Evolutionary conservation across 1,140 invertebrate genomes (phyloP).

Genomic region (Amphibalanus amphitrite): DNA sequence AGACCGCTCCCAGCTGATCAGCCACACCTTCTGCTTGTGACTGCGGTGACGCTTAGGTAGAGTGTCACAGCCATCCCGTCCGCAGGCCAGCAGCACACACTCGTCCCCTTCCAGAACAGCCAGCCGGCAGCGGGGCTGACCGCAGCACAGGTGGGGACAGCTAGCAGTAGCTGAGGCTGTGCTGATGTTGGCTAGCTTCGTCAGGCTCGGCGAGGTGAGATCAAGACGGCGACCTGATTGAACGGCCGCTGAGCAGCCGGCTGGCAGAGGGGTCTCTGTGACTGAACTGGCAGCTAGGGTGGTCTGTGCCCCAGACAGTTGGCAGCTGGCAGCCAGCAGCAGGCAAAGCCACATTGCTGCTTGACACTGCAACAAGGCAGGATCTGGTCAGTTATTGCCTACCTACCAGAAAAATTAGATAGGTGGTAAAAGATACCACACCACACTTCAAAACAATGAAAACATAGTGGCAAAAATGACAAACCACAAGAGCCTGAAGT

Average conservation of each 20-base stretch:
- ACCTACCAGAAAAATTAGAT: no score
- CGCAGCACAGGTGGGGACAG: neutral
- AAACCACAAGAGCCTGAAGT: no score
- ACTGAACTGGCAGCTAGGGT: neutral
- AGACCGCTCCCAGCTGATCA: neutral
- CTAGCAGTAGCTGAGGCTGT: no score
- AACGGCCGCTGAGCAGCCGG: neutral
- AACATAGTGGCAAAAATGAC: no score
- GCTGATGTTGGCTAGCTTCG: neutral
- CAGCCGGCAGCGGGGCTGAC: neutral
- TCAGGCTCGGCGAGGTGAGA: neutral
- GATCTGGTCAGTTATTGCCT: no score
- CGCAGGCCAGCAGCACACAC: neutral
- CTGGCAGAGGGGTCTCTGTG: no score
- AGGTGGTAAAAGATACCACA: no score
- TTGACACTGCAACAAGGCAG: no score
- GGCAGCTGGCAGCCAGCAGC: neutral
- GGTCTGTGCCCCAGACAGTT: neutral
- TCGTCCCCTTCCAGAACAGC: neutral
- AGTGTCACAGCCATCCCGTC: neutral
- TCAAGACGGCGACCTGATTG: neutral
- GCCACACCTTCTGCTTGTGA: neutral
- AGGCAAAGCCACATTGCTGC: neutral
- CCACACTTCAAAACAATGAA: no score
- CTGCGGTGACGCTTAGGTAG: no score